These are phyloP conservation scores for Crenichthys baileyi DNA, from an alignment of 2,797 vertebrate genomes.

Conservation along the genomic window DNA sequence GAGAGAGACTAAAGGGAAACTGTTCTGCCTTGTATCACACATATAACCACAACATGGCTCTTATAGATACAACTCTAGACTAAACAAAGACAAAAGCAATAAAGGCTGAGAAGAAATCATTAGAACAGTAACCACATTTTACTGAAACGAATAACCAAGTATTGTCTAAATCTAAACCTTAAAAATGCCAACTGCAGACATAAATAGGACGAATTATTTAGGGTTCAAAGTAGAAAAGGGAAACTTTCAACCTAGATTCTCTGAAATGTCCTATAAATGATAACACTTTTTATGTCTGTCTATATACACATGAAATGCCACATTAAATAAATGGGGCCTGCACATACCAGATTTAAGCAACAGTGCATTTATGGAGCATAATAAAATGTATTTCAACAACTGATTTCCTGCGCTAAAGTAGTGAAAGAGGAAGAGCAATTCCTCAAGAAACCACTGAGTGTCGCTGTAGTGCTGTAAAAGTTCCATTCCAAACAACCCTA, in stretches of 20 bases:
- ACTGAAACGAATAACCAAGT: background rate
- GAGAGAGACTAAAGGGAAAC: background rate
- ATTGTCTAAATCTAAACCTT: no score
- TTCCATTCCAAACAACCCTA: background rate
- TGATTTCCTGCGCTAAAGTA: background rate
- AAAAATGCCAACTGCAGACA: background rate
- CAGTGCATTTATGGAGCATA: background rate
- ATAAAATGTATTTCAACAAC: background rate
- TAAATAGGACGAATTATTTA: background rate
- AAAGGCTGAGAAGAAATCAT: background rate
- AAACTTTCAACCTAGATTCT: background rate
- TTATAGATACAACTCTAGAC: constrained; percentile 43
- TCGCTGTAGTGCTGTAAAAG: background rate
- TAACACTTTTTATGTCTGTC: no score
- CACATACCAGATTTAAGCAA: background rate
- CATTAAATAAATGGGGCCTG: background rate
- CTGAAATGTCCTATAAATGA: background rate
- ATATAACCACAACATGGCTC: constrained; percentile 22
- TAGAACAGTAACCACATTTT: background rate
- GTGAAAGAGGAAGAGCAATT: background rate
- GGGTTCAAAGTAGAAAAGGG: background rate
- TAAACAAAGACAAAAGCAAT: constrained; percentile 41
- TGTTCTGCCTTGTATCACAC: constrained; percentile 9
- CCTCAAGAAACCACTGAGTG: background rate
- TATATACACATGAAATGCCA: background rate